A percentile compares a stretch with the other conserved stretches of the same genome.
Evolutionary conservation across 2,113 vertebrate species (phyloP).

Genomic region (Todiramphus saurophagus): DNA sequence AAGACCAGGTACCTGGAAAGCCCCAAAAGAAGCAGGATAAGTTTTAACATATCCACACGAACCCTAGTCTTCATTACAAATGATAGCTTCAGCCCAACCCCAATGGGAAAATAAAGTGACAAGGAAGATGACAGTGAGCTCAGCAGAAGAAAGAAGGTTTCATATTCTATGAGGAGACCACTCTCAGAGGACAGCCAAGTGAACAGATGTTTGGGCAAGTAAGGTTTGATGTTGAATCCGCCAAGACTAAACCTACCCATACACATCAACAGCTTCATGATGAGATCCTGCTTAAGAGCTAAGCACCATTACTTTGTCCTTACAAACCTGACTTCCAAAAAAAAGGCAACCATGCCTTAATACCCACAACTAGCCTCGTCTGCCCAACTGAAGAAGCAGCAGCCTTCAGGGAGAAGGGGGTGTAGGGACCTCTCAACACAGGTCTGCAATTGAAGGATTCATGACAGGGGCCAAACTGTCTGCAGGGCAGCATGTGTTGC

Average conservation of each 20-base stretch:
- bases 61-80: background rate
- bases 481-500: background rate
- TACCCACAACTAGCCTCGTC: background rate
- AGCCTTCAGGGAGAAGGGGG: background rate
- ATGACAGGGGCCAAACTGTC: background rate
- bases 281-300: background rate
- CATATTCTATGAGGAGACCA: background rate
- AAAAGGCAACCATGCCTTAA: background rate
- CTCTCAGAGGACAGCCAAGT: background rate
- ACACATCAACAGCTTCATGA: background rate
- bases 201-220: rapidly evolving
- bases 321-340: background rate
- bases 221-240: background rate
- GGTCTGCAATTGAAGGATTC: background rate
- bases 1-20: background rate
- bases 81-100: background rate
- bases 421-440: background rate
- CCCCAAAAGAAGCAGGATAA: background rate
- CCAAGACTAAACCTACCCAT: background rate
- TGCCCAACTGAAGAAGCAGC: background rate
- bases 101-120: background rate
- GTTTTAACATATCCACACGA: background rate
- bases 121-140: background rate
- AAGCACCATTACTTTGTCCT: background rate
- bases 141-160: background rate